Percentiles rank a stretch among this genome's conserved stretches.
Conservation (phyloP, 2,888 invertebrate species). For the Antheraea assamensis region DNA sequence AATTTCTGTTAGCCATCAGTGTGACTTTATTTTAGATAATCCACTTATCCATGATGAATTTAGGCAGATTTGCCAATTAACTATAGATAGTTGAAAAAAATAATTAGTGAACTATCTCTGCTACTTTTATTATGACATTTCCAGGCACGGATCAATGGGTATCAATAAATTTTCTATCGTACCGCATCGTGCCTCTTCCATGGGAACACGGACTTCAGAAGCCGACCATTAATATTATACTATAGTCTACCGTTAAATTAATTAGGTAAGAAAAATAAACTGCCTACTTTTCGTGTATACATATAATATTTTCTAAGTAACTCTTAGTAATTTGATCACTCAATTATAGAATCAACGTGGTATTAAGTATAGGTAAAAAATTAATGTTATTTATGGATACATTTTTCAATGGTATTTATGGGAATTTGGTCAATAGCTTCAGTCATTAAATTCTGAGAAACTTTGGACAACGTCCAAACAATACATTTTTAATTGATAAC, state of each 20-base stretch:
- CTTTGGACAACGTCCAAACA: no score
- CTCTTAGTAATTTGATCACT: neutral
- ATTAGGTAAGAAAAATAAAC: neutral
- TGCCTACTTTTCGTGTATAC: neutral
- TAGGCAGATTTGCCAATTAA: no score
- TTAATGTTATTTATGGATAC: no score
- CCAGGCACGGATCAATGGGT: neutral
- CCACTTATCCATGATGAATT: no score
- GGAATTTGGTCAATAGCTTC: no score
- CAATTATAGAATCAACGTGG: neutral
- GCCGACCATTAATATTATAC: slow-evolving; percentile 9
- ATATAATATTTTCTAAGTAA: neutral
- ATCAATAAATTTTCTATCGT: slow-evolving; percentile 11
- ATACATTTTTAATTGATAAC: no score
- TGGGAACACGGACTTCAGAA: slow-evolving; percentile 15
- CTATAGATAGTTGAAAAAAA: neutral
- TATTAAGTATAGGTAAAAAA: neutral
- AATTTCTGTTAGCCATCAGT: no score
- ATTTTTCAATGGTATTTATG: no score
- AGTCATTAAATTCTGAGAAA: no score
- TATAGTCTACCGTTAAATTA: slow-evolving; percentile 4
- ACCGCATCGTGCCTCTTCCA: neutral
- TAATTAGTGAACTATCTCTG: neutral
- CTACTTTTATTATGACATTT: neutral
- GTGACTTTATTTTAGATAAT: no score